Percentiles rank a stretch among this genome's conserved stretches.
Conservation (phyloP, 2,113 vertebrate species). For the Stictonetta naevosa region DNA sequence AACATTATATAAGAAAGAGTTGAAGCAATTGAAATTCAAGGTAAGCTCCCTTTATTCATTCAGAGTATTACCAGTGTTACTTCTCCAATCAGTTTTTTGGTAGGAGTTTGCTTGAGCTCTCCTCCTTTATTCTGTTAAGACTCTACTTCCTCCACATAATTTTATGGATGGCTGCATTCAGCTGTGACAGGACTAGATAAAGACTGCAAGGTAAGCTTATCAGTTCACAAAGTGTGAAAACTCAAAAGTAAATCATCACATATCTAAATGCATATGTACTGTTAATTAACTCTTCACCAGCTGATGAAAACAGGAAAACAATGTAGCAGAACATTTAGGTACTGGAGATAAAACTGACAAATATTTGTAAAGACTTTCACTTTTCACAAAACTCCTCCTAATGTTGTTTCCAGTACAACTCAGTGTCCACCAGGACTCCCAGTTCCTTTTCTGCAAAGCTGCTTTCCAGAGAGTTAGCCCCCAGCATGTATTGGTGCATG, state of each 20-base stretch:
- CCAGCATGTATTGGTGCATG: background rate
- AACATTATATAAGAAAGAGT: conserved; percentile 20
- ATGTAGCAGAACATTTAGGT: background rate
- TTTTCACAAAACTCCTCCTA: background rate
- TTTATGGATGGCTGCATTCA: conserved; percentile 68
- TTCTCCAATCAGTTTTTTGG: conserved; percentile 35
- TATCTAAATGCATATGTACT: conserved; percentile 4
- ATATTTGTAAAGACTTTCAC: background rate
- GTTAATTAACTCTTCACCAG: conserved; percentile 22
- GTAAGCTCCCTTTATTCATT: conserved; percentile 37
- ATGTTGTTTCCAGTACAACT: background rate
- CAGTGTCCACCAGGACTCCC: background rate
- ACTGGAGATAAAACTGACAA: background rate
- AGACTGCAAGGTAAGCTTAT: conserved; percentile 56
- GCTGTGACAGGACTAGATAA: conserved; percentile 61
- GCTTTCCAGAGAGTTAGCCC: rapidly evolving
- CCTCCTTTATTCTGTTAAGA: conserved; percentile 54
- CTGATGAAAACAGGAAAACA: background rate
- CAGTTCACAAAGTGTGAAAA: conserved; percentile 42
- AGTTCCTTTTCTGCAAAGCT: background rate
- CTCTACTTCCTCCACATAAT: conserved; percentile 70
- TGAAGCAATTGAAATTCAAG: conserved; percentile 34
- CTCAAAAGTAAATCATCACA: conserved; percentile 9
- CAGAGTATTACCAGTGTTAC: conserved; percentile 35
- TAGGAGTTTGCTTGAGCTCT: conserved; percentile 13